These are phyloP conservation scores for Scaptomyza graminum DNA, from an alignment of 1,140 invertebrate genomes.

Conservation along the genomic window DNA sequence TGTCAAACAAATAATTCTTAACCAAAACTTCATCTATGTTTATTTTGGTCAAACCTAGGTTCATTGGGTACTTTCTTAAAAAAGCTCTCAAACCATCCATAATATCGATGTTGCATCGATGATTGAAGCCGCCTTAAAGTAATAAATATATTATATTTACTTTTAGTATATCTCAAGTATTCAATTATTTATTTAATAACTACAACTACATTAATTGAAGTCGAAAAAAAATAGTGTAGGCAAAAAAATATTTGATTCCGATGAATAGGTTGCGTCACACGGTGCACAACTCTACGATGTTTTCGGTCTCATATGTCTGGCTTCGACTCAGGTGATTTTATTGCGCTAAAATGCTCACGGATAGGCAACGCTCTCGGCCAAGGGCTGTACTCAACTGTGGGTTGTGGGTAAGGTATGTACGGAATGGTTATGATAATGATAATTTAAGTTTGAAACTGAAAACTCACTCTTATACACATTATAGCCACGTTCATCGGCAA, in stretches of 20 bases:
- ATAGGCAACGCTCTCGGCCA: conserved; percentile 22
- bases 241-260: conserved; percentile 4
- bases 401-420: too few relatives aligned
- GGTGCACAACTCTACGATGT: conserved; percentile 21
- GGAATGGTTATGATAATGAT: conserved; percentile 7
- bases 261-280: conserved; percentile 5
- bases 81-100: too few relatives aligned
- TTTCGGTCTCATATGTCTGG: conserved; percentile 29
- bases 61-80: too few relatives aligned
- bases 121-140: not conserved
- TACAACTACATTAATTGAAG: conserved; percentile 1
- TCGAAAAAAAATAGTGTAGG: conserved; percentile 16
- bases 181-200: conserved; percentile 1
- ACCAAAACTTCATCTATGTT: not conserved
- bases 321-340: conserved; percentile 21
- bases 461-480: conserved; percentile 69
- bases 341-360: conserved; percentile 33
- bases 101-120: too few relatives aligned
- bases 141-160: too few relatives aligned
- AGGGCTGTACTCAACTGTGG: conserved; percentile 45
- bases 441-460: not conserved
- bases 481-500: conserved; percentile 71
- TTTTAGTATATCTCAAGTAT: not conserved
- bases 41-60: too few relatives aligned
- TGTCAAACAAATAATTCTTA: too few relatives aligned